Base-by-base conservation (phyloP, 2,113 vertebrate species). In the Zosterops hypoxanthus region DNA sequence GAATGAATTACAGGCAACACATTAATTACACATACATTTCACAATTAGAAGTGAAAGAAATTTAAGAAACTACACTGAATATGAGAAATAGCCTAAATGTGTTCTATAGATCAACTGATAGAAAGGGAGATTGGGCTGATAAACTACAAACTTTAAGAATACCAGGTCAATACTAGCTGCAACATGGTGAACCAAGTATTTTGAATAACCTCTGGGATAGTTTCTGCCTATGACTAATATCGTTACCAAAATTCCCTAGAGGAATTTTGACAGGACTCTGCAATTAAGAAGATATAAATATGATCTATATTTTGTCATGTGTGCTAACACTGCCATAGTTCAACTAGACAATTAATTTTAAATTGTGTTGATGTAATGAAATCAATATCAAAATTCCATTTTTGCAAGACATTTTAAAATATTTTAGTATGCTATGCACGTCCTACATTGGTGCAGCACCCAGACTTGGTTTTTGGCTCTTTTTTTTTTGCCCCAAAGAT, bases 191-290 rank as follows among this genome's bases (percentile, higher is more conserved):
- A 95, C 68, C 71, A 95, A 70, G 33, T 83, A 80, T 79, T 95
- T 90, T 50, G 4, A 93, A 88, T 95, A 95, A 97, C 76, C 50
- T 90, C 75, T 95, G 71, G 59, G 79, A 93, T 77, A 90, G 93
- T 95, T 97, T 97, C 95, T 91, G 20, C 56, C 90, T 61, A 55
- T 95, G 93, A 96, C 73, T 95, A 96, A 97, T 31, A 73, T 18
- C 3, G 6, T 83, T 94, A 83, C 50, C 29, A 94, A 90, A 94
- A 94, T 86, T 59, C 82, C 71, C 68, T 36, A 36, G 29, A 88
- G 90, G 79, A 92, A 94, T 94, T 92, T 93, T 61, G 59, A 88
- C 50, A 77, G 21, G 23, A 46, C 46, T 86, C 17, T 39, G 46
- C 55, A 90, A 73, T 88, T 83, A 78, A 52, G 9, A 90, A n/a